Conservation (phyloP, 1,140 invertebrate genomes). For the Cotesia typhae region DNA sequence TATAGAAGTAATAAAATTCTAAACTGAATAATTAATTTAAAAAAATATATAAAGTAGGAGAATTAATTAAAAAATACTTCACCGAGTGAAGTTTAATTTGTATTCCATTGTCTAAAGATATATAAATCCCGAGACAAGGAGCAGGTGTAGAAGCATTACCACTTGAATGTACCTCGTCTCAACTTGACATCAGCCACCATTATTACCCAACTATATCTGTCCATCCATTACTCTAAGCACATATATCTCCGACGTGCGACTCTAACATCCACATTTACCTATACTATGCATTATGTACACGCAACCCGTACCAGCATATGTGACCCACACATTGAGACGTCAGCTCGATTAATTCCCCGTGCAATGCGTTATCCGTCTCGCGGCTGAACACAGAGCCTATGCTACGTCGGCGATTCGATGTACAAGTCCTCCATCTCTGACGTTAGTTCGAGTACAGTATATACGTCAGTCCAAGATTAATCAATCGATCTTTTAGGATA, state of each 20-base stretch:
- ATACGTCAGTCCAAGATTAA: no score
- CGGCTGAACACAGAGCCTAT: background rate
- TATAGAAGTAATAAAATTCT: no score
- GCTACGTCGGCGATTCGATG: slow-evolving; percentile 15
- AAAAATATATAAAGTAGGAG: no score
- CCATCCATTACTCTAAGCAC: slow-evolving; percentile 3
- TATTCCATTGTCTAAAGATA: no score
- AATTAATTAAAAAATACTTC: no score
- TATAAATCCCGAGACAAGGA: slow-evolving; percentile 11
- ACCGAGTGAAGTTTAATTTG: no score
- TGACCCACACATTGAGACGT: slow-evolving; percentile 17
- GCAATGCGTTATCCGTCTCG: slow-evolving; percentile 40
- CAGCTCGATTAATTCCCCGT: slow-evolving; percentile 54
- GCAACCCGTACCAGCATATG: slow-evolving; percentile 1
- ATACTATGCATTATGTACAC: slow-evolving; percentile 13
- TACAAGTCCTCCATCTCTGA: background rate
- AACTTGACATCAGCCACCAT: slow-evolving; percentile 16
- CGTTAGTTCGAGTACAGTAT: background rate
- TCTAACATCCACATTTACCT: slow-evolving; percentile 3
- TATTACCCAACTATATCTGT: slow-evolving; percentile 18
- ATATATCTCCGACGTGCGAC: background rate
- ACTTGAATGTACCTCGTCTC: slow-evolving; percentile 16
- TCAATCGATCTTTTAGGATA: no score
- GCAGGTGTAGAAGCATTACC: slow-evolving; percentile 17
- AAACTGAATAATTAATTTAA: no score